Evolutionary conservation across 2,797 vertebrate species (phyloP), one percentile per base, ranked within the genome.

Genomic region (Silurus aristotelis): DNA sequence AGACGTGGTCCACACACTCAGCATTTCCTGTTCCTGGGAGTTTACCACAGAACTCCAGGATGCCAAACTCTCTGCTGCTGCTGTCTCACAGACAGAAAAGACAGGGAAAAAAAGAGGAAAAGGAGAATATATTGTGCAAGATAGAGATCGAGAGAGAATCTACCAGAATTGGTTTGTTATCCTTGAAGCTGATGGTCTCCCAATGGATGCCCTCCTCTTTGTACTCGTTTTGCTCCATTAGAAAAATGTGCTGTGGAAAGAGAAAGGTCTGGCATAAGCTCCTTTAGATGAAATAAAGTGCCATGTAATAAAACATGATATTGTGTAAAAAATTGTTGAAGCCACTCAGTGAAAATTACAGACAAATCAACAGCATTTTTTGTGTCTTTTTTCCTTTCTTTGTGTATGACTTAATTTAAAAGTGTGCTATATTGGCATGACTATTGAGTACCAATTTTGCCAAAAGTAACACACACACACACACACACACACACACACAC

Each of bases 161-260:
- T 90, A 96, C 95, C 93, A 96, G 87, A 81, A 95, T 87, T 75
- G 93, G 88, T 84, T 96, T 94, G 83, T 95, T 96, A 86, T 95
- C 95, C 25, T 89, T 94, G 89, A 93, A 96, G 0, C 87, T 82
- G 55, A 95, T 93, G 5, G 92, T 88, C 46, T 95, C 92, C 92
- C 93, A 95, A 13, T 92, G 88, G 66, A 95, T 89, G 17, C 90
- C 92, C 87, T 95, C 95, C 83, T 93, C 92, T 89, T 90, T 92
- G 73, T 94, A 95, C 48, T 94, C 92, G 46, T 92, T 91, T 87
- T 95, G 93, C 79, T 95, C 95, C 91, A 95, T 89, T 63, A 94
- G 91, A 89, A 96, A 96, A 85, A 95, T 95, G 85, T 95, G 94
- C 95, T 96, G 85, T 25, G 56, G 64, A 81, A 48, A 82, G 83